phyloP scores from a whole-genome alignment of 23 tunicate genomes.

The Oikopleura dioica region DNA sequence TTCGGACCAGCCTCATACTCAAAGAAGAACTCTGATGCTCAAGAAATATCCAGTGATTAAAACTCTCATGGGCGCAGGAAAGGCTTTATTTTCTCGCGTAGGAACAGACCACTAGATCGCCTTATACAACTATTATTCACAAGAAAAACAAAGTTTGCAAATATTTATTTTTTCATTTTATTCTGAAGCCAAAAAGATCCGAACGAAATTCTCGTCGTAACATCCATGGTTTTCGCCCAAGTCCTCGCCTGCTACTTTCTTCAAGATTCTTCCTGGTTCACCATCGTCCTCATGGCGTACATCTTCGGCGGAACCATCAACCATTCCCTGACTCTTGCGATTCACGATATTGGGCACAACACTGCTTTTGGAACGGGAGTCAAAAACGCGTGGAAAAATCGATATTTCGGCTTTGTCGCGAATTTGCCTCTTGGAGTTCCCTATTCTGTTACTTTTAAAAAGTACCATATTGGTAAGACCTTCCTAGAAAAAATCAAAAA shows the following conservation, averaged over 20 bases:
- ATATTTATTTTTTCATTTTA: background rate
- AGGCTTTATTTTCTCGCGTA: background rate
- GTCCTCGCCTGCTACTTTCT: conserved; percentile 48
- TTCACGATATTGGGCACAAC: conserved; percentile 79
- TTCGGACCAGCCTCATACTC: conserved; percentile 80
- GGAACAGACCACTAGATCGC: background rate
- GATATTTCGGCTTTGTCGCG: conserved; percentile 87
- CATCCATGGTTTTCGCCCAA: conserved; percentile 70
- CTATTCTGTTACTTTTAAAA: conserved; percentile 70
- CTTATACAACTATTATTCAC: background rate
- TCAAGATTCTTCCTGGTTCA: conserved; percentile 51
- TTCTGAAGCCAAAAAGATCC: too few species aligned
- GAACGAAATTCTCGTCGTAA: conserved; percentile 42
- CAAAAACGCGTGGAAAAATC: conserved; percentile 38
- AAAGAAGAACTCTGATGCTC: conserved; percentile 54
- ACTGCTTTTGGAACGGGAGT: conserved; percentile 55
- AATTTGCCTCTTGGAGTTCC: conserved; percentile 80
- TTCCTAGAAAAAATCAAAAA: too few species aligned
- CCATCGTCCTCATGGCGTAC: conserved; percentile 41
- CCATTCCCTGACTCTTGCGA: conserved; percentile 75
- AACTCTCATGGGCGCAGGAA: background rate
- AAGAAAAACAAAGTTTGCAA: background rate
- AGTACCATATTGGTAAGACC: conserved; percentile 85
- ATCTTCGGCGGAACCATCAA: conserved; percentile 75
- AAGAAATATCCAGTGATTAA: conserved; percentile 12